Evolutionary conservation across 2,888 invertebrate genomes (phyloP).

Genomic region (Temnothorax unifasciatus): DNA sequence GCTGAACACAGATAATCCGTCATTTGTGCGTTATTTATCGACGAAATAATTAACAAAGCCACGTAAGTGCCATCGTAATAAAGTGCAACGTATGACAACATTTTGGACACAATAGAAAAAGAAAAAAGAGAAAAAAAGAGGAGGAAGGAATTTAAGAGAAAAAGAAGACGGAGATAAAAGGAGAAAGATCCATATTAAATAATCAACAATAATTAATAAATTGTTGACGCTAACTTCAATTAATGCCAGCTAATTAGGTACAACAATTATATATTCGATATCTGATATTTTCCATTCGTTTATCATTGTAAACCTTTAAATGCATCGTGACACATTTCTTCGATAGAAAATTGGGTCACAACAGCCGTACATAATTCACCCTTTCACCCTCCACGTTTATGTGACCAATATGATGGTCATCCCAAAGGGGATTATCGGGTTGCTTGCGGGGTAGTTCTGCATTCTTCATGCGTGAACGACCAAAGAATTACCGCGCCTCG

Average conservation of each 20-base stretch:
- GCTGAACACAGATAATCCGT: conserved; percentile 35
- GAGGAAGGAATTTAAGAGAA: no score
- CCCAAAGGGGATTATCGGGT: conserved; percentile 1
- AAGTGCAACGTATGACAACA: neutral
- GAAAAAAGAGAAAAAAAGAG: neutral
- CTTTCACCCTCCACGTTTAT: conserved; percentile 15
- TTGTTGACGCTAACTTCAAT: neutral
- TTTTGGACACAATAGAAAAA: neutral
- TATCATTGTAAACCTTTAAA: neutral
- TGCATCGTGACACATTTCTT: neutral
- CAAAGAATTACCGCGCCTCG: conserved; percentile 56
- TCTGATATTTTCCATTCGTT: neutral
- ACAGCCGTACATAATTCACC: neutral
- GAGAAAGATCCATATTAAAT: neutral
- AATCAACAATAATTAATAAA: neutral
- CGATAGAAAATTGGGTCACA: conserved; percentile 15
- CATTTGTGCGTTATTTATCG: conserved; percentile 21
- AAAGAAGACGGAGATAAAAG: neutral
- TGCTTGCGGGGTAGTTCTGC: conserved; percentile 1
- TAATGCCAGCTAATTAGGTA: neutral
- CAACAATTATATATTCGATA: neutral
- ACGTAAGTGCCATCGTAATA: neutral
- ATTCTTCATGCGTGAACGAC: conserved; percentile 59
- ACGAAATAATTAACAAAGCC: conserved; percentile 18
- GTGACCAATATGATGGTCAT: conserved; percentile 27